A percentile compares a stretch with the other conserved stretches of the same genome.
Evolutionary conservation across 1,140 invertebrate genomes (phyloP).

Genomic region (Cydia pomonella): DNA sequence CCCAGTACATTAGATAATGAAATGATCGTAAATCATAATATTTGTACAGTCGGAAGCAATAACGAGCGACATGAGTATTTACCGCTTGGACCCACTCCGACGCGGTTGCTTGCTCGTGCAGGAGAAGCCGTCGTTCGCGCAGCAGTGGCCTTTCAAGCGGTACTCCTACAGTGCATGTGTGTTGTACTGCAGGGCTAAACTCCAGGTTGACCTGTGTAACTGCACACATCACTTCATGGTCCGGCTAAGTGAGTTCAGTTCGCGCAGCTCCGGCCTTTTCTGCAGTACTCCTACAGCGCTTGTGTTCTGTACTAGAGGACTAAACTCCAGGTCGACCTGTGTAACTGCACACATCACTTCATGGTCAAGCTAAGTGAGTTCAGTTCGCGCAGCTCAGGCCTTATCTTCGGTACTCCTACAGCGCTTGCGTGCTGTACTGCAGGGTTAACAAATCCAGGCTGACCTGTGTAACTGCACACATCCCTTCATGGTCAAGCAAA

Average conservation of each 20-base stretch:
- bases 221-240: conserved; percentile 82
- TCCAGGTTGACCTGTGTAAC: conserved; percentile 77
- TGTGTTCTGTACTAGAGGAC: conserved; percentile 80
- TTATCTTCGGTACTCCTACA: conserved; percentile 78
- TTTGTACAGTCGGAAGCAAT: conserved; percentile 57
- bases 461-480: conserved; percentile 81
- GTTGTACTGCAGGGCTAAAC: conserved; percentile 79
- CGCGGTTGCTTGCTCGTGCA: conserved; percentile 58
- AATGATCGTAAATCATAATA: background rate
- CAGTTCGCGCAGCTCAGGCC: conserved; percentile 51
- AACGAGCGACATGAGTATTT: conserved; percentile 57
- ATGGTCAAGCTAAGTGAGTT: conserved; percentile 71
- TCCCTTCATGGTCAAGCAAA: conserved; percentile 78
- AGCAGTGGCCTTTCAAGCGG: conserved; percentile 63
- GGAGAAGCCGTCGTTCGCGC: conserved; percentile 49
- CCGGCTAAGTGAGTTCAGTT: conserved; percentile 54
- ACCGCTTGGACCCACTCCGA: conserved; percentile 40
- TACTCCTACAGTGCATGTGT: conserved; percentile 81
- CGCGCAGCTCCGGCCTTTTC: conserved; percentile 61
- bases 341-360: conserved; percentile 82
- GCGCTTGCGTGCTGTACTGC: conserved; percentile 80
- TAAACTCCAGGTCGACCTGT: conserved; percentile 71
- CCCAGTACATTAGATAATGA: no score
- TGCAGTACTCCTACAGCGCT: conserved; percentile 78
- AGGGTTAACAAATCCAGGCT: conserved; percentile 74